A percentile compares a stretch with the other conserved stretches of the same genome.
phyloP scores from a whole-genome alignment of 2,888 invertebrate genomes.

The Drosophila histrio region DNA sequence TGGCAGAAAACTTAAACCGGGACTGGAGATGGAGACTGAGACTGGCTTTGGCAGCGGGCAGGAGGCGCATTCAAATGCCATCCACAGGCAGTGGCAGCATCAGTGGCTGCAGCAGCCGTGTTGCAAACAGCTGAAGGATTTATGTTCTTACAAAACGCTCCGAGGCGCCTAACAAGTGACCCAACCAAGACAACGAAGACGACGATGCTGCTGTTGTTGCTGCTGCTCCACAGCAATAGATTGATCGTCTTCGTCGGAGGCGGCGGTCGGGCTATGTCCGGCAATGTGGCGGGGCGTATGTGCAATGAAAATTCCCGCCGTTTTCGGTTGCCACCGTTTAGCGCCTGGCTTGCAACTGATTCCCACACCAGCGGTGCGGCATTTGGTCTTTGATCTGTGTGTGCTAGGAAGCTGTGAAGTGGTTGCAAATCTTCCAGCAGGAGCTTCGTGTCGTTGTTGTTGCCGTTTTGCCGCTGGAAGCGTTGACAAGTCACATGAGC shows the following conservation, averaged over 20 bases:
- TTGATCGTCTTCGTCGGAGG: slow-evolving; percentile 58
- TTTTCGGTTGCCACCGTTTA: slow-evolving; percentile 70
- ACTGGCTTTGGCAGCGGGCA: background rate
- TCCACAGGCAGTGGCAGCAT: slow-evolving; percentile 36
- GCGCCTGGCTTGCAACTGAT: slow-evolving; percentile 63
- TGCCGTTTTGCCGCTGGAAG: slow-evolving; percentile 41
- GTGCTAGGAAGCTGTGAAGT: slow-evolving; percentile 65
- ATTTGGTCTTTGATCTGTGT: slow-evolving; percentile 58
- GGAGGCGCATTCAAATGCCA: slow-evolving; percentile 70
- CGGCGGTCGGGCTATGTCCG: slow-evolving; percentile 31
- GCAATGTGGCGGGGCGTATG: slow-evolving; percentile 71
- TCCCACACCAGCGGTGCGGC: slow-evolving; percentile 62
- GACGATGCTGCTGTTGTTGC: slow-evolving; percentile 9
- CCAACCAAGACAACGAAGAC: slow-evolving; percentile 28
- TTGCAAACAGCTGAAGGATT: slow-evolving; percentile 73
- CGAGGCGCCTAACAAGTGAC: slow-evolving; percentile 79
- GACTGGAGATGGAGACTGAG: slow-evolving; percentile 4
- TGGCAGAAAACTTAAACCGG: slow-evolving; percentile 32
- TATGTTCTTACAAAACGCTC: slow-evolving; percentile 79
- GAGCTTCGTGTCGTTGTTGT: slow-evolving; percentile 39
- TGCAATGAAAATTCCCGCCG: slow-evolving; percentile 72
- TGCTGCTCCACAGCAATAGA: slow-evolving; percentile 54
- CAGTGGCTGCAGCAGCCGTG: slow-evolving; percentile 38
- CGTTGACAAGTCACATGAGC: slow-evolving; percentile 79
- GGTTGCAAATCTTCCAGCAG: slow-evolving; percentile 65